Evolutionary conservation across 2,888 invertebrate species (phyloP).

Genomic region (Ennomos quercinarius): DNA sequence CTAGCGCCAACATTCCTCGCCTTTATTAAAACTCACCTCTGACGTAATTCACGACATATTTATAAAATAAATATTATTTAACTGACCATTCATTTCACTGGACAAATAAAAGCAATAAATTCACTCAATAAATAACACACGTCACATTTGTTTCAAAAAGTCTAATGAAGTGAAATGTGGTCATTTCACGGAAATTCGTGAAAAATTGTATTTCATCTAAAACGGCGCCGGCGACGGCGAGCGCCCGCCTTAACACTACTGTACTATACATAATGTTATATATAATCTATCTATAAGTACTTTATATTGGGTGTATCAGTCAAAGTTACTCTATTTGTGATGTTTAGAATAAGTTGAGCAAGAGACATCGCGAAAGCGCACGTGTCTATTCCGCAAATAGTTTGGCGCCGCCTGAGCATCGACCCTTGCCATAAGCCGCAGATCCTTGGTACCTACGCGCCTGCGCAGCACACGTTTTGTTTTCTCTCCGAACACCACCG

Average conservation of each 20-base stretch:
- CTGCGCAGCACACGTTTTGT: constrained; percentile 25
- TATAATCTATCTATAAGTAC: too few species aligned
- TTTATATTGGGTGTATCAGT: constrained; percentile 11
- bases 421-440: constrained; percentile 40
- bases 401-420: constrained; percentile 47
- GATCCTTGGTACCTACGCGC: constrained; percentile 28
- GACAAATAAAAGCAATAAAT: constrained; percentile 38
- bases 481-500: constrained; percentile 25
- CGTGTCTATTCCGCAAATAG: constrained; percentile 50
- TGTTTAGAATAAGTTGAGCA: constrained; percentile 31
- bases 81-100: constrained; percentile 25
- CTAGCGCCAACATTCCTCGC: constrained; percentile 30
- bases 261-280: not conserved
- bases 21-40: constrained; percentile 28
- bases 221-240: constrained; percentile 11
- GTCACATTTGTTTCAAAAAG: constrained; percentile 39
- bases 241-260: constrained; percentile 9
- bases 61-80: constrained; percentile 20
- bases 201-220: constrained; percentile 31
- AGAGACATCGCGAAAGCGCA: constrained; percentile 28
- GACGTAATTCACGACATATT: constrained; percentile 23
- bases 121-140: constrained; percentile 35
- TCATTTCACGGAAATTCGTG: constrained; percentile 32
- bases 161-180: constrained; percentile 37
- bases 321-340: constrained; percentile 24